A percentile compares a stretch with the other conserved stretches of the same genome.
Conservation (phyloP, 1,140 invertebrate species). For the Drosophila nebulosa region DNA sequence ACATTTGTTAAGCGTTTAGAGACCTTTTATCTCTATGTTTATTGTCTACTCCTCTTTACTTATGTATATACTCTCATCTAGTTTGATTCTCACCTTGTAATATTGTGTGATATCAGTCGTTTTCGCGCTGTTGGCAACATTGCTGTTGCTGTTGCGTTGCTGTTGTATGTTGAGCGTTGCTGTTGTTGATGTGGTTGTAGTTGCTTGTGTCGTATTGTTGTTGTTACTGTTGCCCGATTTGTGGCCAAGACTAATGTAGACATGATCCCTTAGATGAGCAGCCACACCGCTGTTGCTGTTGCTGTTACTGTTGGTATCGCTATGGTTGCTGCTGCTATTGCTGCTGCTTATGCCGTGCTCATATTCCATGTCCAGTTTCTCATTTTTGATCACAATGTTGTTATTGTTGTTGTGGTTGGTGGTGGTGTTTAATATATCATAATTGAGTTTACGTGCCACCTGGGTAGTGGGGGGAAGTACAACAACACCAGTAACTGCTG, state of each 20-base stretch:
- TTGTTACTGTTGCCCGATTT: conserved; percentile 81
- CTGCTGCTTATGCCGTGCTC: conserved; percentile 43
- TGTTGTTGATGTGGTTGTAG: conserved; percentile 75
- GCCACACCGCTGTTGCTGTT: conserved; percentile 52
- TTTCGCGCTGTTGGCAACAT: conserved; percentile 69
- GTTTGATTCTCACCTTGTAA: conserved; percentile 69
- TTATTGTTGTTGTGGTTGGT: conserved; percentile 56
- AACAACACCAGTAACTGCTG: conserved; percentile 10
- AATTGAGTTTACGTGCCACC: conserved; percentile 60
- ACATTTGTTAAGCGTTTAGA: no score
- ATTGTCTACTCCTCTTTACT: background rate
- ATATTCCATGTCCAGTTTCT: conserved; percentile 48
- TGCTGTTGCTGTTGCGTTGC: conserved; percentile 81
- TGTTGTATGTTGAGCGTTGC: conserved; percentile 72
- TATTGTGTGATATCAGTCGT: conserved; percentile 77
- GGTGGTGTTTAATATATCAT: conserved; percentile 38
- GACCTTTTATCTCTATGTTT: background rate
- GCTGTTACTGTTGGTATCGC: conserved; percentile 14
- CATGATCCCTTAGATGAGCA: conserved; percentile 89
- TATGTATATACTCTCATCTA: background rate
- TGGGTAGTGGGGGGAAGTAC: conserved; percentile 11
- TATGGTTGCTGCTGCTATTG: conserved; percentile 33
- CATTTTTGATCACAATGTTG: conserved; percentile 66
- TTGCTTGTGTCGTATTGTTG: conserved; percentile 82
- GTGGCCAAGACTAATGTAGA: conserved; percentile 83